These are phyloP conservation scores for Chymomyza amoena DNA, from an alignment of 2,888 invertebrate species.

Conservation along the genomic window DNA sequence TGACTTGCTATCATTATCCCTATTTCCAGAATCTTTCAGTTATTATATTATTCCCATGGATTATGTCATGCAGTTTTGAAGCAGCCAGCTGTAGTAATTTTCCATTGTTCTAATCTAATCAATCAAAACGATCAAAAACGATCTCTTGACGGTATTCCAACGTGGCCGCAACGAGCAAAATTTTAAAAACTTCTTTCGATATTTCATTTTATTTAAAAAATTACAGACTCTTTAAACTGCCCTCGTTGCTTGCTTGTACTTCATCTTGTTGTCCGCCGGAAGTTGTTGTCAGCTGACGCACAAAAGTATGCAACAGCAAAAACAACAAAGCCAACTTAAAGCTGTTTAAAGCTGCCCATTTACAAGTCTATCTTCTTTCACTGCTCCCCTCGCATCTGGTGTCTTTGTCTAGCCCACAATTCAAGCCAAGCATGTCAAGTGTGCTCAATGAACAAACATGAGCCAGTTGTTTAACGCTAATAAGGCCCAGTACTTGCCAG, in stretches of 20 bases:
- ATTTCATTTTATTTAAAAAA: too few species aligned
- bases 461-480: constrained; percentile 55
- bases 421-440: constrained; percentile 35
- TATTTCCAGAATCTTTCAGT: too few species aligned
- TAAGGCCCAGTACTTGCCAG: constrained; percentile 40
- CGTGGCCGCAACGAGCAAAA: too few species aligned
- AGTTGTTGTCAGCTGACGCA: constrained; percentile 65
- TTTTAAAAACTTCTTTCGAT: too few species aligned
- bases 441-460: constrained; percentile 44
- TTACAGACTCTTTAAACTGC: too few species aligned
- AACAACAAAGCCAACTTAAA: background rate
- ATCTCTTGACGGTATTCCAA: too few species aligned
- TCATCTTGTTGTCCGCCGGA: constrained; percentile 46
- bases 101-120: too few species aligned
- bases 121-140: too few species aligned
- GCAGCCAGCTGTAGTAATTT: too few species aligned
- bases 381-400: background rate
- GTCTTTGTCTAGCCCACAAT: background rate
- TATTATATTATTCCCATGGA: too few species aligned
- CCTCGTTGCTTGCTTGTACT: background rate
- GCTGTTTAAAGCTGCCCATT: constrained; percentile 19
- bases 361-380: constrained; percentile 20
- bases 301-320: constrained; percentile 35
- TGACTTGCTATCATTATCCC: too few species aligned
- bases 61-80: too few species aligned